phyloP scores from a whole-genome alignment of 2,888 invertebrate genomes.

The Craniophora ligustri region DNA sequence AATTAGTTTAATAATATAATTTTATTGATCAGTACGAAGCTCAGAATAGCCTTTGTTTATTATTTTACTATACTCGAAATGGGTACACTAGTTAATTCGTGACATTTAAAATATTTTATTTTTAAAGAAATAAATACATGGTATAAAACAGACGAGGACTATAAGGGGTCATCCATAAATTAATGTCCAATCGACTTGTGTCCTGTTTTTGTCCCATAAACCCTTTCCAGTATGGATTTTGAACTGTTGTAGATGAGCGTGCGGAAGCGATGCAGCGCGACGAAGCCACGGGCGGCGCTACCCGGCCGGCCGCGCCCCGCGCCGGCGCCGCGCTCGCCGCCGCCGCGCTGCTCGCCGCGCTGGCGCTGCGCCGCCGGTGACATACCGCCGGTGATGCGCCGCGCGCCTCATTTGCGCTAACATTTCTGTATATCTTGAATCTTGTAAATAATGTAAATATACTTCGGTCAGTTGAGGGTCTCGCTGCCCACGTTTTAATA shows the following conservation, averaged over 20 bases:
- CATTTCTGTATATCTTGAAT: constrained; percentile 47
- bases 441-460: constrained; percentile 53
- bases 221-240: too few species aligned
- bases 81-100: too few species aligned
- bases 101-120: too few species aligned
- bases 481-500: not conserved
- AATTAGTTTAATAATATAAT: too few species aligned
- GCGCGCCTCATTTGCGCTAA: constrained; percentile 6
- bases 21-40: too few species aligned
- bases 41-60: too few species aligned
- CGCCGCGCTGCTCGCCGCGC: constrained; percentile 15
- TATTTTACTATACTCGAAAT: too few species aligned
- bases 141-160: too few species aligned
- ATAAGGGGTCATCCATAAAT: too few species aligned
- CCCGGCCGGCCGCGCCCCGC: constrained; percentile 6
- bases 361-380: constrained; percentile 1
- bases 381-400: not conserved
- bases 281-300: constrained; percentile 55
- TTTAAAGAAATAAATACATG: too few species aligned
- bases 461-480: constrained; percentile 9
- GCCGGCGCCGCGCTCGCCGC: not conserved
- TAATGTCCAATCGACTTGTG: too few species aligned
- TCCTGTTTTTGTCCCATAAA: too few species aligned
- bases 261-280: constrained; percentile 91
- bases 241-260: constrained; percentile 22